Evolutionary conservation across 2,888 invertebrate genomes (phyloP), one percentile per base, ranked within the genome.

Genomic region (Eupithecia exiguata): DNA sequence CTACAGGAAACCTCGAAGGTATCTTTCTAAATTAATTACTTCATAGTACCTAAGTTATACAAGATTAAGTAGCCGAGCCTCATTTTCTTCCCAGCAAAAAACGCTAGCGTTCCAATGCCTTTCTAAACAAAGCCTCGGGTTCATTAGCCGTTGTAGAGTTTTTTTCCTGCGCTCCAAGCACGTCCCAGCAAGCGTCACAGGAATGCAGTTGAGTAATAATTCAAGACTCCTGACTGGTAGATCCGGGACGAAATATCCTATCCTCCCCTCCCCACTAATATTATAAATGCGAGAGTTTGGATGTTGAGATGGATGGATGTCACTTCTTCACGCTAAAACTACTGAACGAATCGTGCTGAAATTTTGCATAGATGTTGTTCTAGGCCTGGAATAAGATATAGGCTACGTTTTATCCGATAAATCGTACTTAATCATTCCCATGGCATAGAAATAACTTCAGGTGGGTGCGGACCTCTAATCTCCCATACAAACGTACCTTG

Each of bases 101-200:
- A 58, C 3, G n/a, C 25, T 25, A 25, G 10, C 58, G 58, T 18
- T 35, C 18, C 18, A 62, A 62, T 62, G 35, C 30, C 62, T 49
- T 49, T 65, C 65, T 65, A 36, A 40, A 36, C 38, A 65, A 65
- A 62, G 35, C 62, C 35, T 35, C 18, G 62, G 35, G 62, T 62
- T 62, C 62, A 62, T 62, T 35, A 62, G 16, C 62, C 62, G 62
- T 35, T 35, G 18, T 35, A 62, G 62, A 62, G 6, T 35, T 62
- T 62, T 62, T 62, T 62, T 62, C 35, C 18, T 35, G 18, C 16
- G 35, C 35, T 18, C 61, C 61, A 30, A 61, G 61, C 61, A 30
- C 61, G 61, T 61, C 62, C 35, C 62, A 62, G 5, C 9, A 35
- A 7, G 18, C 35, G 62, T 5, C 6, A 35, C 61, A 35, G 62